phyloP scores from a whole-genome alignment of 2,888 invertebrate genomes.

The Eupithecia subumbrata region DNA sequence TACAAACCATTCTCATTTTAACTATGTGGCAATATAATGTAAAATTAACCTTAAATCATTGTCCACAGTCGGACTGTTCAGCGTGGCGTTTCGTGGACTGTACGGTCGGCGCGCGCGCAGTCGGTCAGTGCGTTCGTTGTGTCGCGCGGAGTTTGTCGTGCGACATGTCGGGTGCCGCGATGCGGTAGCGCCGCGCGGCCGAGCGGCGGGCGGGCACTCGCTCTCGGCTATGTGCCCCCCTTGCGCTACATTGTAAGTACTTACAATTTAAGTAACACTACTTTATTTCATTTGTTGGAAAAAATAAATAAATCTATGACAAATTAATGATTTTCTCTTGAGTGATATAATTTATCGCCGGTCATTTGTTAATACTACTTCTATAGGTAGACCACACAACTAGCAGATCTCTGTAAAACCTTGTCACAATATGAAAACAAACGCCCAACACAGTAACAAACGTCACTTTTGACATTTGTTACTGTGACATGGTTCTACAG shows the following conservation, averaged over 20 bases:
- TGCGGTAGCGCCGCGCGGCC: constrained; percentile 74
- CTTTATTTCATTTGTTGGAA: not conserved
- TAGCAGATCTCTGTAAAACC: no score
- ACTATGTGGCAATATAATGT: not conserved
- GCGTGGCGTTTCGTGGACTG: constrained; percentile 74
- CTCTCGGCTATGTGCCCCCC: constrained; percentile 83
- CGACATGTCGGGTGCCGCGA: constrained; percentile 60
- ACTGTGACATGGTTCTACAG: no score
- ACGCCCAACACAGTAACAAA: no score
- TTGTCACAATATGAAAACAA: no score
- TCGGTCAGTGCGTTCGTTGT: constrained; percentile 39
- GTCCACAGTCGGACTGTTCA: constrained; percentile 80
- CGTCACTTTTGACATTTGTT: no score
- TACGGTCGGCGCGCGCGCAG: constrained; percentile 53
- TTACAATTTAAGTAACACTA: not conserved
- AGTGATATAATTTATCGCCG: not conserved
- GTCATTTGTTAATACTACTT: no score
- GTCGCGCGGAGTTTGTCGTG: constrained; percentile 42
- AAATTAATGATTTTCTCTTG: not conserved
- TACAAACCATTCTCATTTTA: not conserved
- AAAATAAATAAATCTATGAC: not conserved
- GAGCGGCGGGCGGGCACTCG: constrained; percentile 68
- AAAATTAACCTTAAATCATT: constrained; percentile 45
- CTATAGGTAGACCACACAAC: no score
- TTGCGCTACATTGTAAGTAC: constrained; percentile 82